Conservation (phyloP, 2,113 vertebrate genomes). For the Theristicus caerulescens region DNA sequence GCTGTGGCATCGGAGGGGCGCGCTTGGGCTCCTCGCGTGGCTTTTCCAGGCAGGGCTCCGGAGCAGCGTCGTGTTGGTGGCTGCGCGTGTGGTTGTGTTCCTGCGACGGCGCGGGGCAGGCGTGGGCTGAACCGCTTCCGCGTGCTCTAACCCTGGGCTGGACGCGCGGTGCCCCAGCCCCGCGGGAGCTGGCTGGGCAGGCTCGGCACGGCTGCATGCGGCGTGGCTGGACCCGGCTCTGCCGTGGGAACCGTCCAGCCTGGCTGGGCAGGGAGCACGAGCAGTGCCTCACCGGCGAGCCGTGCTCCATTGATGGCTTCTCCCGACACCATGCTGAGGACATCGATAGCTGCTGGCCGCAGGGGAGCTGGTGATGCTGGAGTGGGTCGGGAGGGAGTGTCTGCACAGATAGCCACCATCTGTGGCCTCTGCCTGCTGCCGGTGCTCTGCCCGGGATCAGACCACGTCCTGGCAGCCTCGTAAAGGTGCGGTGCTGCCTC, state of each 20-base stretch:
- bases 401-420: neutral
- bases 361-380: neutral
- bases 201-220: accelerated
- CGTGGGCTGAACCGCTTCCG: neutral
- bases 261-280: neutral
- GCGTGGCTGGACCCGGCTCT: neutral
- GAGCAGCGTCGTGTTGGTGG: neutral
- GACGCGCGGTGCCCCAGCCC: accelerated
- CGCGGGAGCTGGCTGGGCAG: neutral
- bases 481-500: neutral
- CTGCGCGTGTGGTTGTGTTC: neutral
- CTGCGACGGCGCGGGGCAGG: neutral
- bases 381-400: accelerated
- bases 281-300: neutral
- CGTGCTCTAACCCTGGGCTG: accelerated
- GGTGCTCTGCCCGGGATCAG: neutral
- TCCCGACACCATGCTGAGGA: accelerated
- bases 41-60: neutral
- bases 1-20: neutral
- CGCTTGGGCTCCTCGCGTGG: accelerated
- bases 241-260: neutral
- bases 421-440: neutral
- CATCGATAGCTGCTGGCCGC: neutral
- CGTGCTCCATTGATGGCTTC: neutral
- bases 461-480: neutral